Evolutionary conservation across 2,113 vertebrate genomes (phyloP).

Genomic region (Myrmecophaga tridactyla): DNA sequence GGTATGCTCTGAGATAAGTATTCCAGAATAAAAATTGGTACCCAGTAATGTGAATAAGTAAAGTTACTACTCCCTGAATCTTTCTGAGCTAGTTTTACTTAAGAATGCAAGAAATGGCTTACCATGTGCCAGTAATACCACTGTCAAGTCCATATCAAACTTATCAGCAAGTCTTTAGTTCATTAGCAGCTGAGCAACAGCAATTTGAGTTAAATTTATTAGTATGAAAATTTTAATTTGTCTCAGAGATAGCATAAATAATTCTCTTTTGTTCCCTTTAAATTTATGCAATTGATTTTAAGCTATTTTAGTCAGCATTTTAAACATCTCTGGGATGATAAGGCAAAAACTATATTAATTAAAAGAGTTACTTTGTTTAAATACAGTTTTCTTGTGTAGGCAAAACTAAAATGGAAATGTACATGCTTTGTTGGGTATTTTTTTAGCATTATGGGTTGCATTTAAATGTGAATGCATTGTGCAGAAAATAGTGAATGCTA

Average conservation of each 20-base stretch:
- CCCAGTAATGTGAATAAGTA: too few species aligned
- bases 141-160: background rate
- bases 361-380: background rate
- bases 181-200: constrained; percentile 13
- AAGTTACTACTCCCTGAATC: constrained; percentile 46
- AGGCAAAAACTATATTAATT: constrained; percentile 44
- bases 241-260: background rate
- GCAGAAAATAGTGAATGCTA: constrained; percentile 30
- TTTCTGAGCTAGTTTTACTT: constrained; percentile 27
- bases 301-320: constrained; percentile 33
- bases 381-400: constrained; percentile 31
- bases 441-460: constrained; percentile 7
- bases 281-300: constrained; percentile 40
- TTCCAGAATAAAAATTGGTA: constrained; percentile 46
- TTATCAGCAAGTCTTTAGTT: background rate
- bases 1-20: background rate
- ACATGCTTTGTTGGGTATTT: background rate
- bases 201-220: constrained; percentile 47
- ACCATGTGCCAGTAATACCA: background rate
- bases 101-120: constrained; percentile 49
- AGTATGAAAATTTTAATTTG: constrained; percentile 22
- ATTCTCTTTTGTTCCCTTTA: constrained; percentile 40
- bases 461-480: constrained; percentile 26
- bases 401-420: constrained; percentile 31
- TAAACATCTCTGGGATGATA: background rate